Base-by-base conservation (phyloP, 2,797 vertebrate genomes). In the Caiman crocodilus region DNA sequence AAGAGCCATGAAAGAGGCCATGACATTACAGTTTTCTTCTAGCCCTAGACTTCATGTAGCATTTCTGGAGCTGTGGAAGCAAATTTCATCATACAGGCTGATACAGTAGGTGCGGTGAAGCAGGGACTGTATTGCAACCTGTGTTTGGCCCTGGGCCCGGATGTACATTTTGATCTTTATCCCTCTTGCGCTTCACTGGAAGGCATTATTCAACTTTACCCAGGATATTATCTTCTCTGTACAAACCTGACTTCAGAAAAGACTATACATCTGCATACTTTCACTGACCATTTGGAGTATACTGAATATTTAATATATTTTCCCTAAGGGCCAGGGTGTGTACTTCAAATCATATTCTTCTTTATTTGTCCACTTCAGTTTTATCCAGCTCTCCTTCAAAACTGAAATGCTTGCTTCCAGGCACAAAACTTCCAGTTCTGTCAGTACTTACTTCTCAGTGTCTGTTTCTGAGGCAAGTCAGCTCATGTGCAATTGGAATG, bases 391-490 rank as follows among this genome's bases (percentile, higher is more conserved):
- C 93, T 95, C 90, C 58, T 94, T 57, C 76, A 90, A 78, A 69
- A 87, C 78, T 82, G 60, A 95, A 94, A 87, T 60, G 25, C 23
- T 80, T 79, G 67, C 87, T 96, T 86, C 69, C 2, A 93, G 94
- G 93, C 90, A 86, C 12, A 75, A 58, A 91, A 42, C 90, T 96
- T 92, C 81, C 89, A 93, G 76, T 59, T 94, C 90, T 96, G 92
- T 96, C 95, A 97, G 90, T 64, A 96, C 89, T 89, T 92, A 96
- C 65, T 94, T 84, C 83, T 93, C 81, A 82, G 67, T 80, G 88
- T 78, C 79, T 93, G 86, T 84, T 94, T 79, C 76, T 77, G 50
- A 94, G 63, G 55, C 26, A 65, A 91, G 59, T 25, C 89, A 90
- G 57, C 79, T 96, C 89, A 95, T 95, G 93, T 95, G 92, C 91